Evolutionary conservation across 2,113 vertebrate genomes (phyloP), one percentile per base, ranked within the genome.

Genomic region (Solenodon paradoxus): DNA sequence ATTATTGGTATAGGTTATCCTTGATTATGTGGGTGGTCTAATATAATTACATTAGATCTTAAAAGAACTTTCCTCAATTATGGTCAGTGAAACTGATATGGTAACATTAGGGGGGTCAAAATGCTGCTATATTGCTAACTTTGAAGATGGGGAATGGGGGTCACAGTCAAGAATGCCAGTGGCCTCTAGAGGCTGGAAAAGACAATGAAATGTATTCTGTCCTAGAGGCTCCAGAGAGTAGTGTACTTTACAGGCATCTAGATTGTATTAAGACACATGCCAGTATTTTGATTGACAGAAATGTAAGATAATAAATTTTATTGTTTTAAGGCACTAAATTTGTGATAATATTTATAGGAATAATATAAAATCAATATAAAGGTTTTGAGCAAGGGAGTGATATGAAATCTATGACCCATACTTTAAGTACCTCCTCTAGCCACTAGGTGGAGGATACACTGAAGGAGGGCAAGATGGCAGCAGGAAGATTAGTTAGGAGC

Each of bases 371-470:
- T 9, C 24, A 78, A 64, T 16, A 28, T 5, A 45, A 45, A 9
- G 15, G 9, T 28, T 82, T 64, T 64, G n/a, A 78, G 26, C 15
- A 51, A 4, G n/a, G 35, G 10, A 53, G 22, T 80, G 7, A 68
- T 47, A 63, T 0, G 1, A 11, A 35, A 49, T 51, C 0, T 26
- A 6, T 63, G n/a, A 78, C 9, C 2, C 3, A n/a, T 11, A 2
- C 59, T 57, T 88, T 72, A 66, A 47, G 42, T 30, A 12, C 5
- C 63, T 5, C 22, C 32, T 75, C 9, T 69, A 26, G 17, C 13
- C 68, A 59, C n/a, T 38, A 28, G 40, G 9, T 75, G n/a, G 15
- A 57, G 24, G 30, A 40, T n/a, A 45, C 20, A 71, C 15, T 81
- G n/a, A 42, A 19, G 1, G 32, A 77, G 16, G 16, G 42, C 42